A percentile compares a stretch with the other conserved stretches of the same genome.
phyloP scores from a whole-genome alignment of 2,888 invertebrate genomes.

The Sepiola atlantica region DNA sequence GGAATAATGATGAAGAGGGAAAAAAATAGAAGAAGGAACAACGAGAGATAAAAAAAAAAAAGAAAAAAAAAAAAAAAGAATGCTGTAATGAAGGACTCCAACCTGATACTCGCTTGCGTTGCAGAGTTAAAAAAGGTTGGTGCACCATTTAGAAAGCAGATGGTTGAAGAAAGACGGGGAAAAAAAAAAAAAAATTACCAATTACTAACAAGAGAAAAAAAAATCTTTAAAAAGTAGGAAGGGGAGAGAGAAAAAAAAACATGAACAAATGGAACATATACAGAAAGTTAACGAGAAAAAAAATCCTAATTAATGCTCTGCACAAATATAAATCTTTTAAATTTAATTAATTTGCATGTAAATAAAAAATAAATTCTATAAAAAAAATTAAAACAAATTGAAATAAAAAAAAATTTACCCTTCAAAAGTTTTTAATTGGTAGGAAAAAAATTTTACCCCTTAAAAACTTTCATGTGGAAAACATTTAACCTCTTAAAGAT shows the following conservation, averaged over 20 bases:
- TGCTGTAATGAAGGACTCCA: slow-evolving; percentile 11
- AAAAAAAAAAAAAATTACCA: not conserved
- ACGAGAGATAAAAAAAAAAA: not conserved
- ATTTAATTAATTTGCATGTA: too few species aligned
- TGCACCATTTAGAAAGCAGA: not conserved
- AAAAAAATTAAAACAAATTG: not conserved
- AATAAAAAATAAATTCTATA: too few species aligned
- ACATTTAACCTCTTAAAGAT: not conserved
- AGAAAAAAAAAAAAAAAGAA: not conserved
- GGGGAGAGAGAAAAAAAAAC: not conserved
- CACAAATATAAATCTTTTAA: not conserved
- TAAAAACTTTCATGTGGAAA: not conserved
- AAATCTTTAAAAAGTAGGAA: not conserved
- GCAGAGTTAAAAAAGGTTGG: not conserved
- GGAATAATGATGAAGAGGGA: slow-evolving; percentile 32
- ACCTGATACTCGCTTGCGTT: not conserved
- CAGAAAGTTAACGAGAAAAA: not conserved
- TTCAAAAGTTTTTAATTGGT: not conserved
- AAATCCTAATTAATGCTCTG: not conserved
- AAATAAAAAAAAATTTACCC: not conserved
- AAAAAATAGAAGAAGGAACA: not conserved
- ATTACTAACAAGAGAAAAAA: slow-evolving; percentile 23
- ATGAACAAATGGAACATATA: not conserved
- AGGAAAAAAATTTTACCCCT: not conserved
- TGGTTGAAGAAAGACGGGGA: not conserved